phyloP scores from a whole-genome alignment of 1,140 invertebrate genomes.

The Microplitis mediator region DNA sequence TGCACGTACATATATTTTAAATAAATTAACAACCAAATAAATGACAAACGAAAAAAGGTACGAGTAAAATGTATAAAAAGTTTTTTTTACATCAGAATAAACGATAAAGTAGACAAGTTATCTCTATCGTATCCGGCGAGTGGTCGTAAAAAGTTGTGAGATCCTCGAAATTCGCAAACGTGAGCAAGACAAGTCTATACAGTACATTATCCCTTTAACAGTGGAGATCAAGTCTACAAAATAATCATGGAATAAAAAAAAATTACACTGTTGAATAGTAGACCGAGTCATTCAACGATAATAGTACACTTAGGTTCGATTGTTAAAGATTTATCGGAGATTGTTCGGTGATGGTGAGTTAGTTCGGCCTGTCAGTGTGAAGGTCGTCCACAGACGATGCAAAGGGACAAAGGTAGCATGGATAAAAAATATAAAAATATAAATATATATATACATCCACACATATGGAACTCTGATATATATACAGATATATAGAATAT shows the following conservation, averaged over 20 bases:
- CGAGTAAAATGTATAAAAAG: no score
- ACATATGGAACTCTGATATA: not conserved
- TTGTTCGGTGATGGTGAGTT: not conserved
- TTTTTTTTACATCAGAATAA: no score
- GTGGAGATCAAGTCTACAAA: no score
- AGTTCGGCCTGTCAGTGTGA: not conserved
- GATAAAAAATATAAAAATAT: not conserved
- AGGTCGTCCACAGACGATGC: not conserved
- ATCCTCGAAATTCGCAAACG: not conserved
- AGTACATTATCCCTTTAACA: no score
- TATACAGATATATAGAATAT: not conserved
- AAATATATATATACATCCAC: no score
- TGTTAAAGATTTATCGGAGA: not conserved
- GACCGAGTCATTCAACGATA: no score
- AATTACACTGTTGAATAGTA: no score
- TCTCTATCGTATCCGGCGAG: not conserved
- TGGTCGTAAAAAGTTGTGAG: conserved; percentile 6
- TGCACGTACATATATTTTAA: no score
- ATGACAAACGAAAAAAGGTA: no score
- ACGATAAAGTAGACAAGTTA: not conserved
- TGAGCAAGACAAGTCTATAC: not conserved
- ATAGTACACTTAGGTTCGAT: no score
- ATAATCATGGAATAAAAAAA: no score
- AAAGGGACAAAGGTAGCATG: not conserved
- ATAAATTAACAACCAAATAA: not conserved